Percentiles rank a stretch among this genome's conserved stretches.
These are phyloP conservation scores for Oophaga sylvatica DNA, from an alignment of 2,797 vertebrate species.

Conservation along the genomic window DNA sequence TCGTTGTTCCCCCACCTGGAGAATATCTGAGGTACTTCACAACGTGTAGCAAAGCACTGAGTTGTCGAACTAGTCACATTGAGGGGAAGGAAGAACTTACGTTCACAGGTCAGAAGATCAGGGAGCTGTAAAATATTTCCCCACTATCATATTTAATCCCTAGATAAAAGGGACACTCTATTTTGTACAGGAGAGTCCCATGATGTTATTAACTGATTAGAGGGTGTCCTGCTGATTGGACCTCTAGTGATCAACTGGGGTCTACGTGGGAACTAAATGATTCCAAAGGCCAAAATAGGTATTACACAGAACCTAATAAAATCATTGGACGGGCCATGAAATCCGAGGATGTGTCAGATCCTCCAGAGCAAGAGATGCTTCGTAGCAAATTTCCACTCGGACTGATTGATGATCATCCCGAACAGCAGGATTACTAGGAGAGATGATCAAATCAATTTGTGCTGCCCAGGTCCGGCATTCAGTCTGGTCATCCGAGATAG, in stretches of 20 bases:
- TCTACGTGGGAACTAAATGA: background rate
- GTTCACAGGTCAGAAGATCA: background rate
- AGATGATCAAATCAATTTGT: no score
- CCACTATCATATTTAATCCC: background rate
- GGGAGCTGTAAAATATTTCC: background rate
- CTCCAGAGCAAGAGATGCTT: background rate
- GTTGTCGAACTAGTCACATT: background rate
- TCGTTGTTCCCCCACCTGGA: slow-evolving; percentile 1
- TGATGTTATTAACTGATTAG: background rate
- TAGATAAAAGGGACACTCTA: background rate
- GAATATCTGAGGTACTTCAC: background rate
- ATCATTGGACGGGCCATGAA: no score
- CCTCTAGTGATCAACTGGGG: background rate
- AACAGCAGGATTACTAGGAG: background rate
- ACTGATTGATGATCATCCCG: no score
- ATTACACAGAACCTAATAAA: background rate
- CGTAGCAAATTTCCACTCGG: background rate
- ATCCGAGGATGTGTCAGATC: no score
- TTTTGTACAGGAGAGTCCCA: background rate
- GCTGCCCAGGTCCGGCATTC: no score
- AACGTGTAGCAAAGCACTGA: background rate
- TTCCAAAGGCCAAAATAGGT: background rate
- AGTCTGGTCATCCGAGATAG: no score
- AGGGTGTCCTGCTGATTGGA: background rate
- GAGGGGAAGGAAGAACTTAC: background rate